Evolutionary conservation across 2,797 vertebrate genomes (phyloP).

Genomic region (Apogon hyalosoma): DNA sequence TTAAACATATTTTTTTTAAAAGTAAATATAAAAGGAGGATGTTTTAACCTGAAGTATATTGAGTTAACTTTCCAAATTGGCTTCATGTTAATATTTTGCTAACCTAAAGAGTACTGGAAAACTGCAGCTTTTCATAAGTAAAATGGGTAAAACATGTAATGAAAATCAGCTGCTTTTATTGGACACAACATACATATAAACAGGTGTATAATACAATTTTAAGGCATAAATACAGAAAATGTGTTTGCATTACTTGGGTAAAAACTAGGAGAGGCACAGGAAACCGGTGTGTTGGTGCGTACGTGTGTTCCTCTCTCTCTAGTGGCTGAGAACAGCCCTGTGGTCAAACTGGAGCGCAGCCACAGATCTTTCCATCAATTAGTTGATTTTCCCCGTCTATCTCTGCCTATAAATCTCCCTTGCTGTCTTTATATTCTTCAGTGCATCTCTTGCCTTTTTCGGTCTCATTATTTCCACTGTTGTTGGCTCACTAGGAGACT

Average conservation of each 20-base stretch:
- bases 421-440: slow-evolving; percentile 31
- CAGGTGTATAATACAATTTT: too few species aligned
- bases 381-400: slow-evolving; percentile 55
- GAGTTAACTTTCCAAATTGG: neutral
- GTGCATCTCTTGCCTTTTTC: slow-evolving; percentile 32
- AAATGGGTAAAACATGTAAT: too few species aligned
- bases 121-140: too few species aligned
- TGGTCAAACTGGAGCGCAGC: slow-evolving; percentile 75
- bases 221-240: too few species aligned
- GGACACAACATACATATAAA: too few species aligned
- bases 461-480: slow-evolving; percentile 59
- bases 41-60: too few species aligned
- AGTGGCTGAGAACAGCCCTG: slow-evolving; percentile 70
- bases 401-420: slow-evolving; percentile 46
- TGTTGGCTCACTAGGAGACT: slow-evolving; percentile 36
- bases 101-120: too few species aligned
- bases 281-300: too few species aligned
- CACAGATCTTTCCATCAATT: slow-evolving; percentile 77
- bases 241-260: too few species aligned
- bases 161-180: too few species aligned
- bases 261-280: neutral
- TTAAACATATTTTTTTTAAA: slow-evolving; percentile 7
- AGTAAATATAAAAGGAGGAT: too few species aligned
- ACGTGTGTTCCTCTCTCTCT: slow-evolving; percentile 35
- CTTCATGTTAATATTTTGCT: too few species aligned